These are phyloP conservation scores for Pagrus major DNA, from an alignment of 2,113 vertebrate species.

Conservation along the genomic window DNA sequence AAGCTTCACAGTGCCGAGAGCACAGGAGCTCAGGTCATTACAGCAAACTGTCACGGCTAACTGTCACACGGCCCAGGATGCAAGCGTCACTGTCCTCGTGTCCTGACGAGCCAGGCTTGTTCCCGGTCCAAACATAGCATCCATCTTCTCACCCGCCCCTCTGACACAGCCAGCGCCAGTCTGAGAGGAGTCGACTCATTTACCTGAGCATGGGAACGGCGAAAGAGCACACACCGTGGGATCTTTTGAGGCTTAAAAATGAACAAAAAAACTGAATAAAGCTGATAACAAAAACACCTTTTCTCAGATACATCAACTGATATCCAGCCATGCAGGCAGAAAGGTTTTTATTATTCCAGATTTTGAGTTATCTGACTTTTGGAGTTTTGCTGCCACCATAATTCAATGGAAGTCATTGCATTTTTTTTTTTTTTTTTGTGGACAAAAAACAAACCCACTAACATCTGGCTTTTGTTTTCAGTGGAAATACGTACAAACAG, in stretches of 20 bases:
- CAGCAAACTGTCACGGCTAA: constrained; percentile 75
- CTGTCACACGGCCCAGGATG: constrained; percentile 75
- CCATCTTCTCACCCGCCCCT: constrained; percentile 55
- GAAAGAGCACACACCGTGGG: not conserved
- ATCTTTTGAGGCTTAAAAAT: not conserved
- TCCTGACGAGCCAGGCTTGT: constrained; percentile 68
- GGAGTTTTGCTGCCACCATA: too few relatives aligned
- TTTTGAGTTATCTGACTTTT: too few relatives aligned
- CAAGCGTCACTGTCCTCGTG: constrained; percentile 64
- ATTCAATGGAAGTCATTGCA: too few relatives aligned
- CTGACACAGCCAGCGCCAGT: constrained; percentile 53
- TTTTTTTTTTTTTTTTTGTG: too few relatives aligned
- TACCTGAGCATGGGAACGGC: constrained; percentile 32
- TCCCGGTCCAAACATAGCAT: constrained; percentile 77
- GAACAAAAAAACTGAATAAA: not conserved
- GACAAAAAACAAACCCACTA: too few relatives aligned
- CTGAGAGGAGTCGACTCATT: constrained; percentile 54
- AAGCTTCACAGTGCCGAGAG: constrained; percentile 73
- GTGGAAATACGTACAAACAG: too few relatives aligned
- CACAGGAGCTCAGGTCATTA: constrained; percentile 78
- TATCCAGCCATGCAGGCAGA: not conserved
- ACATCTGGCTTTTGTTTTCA: too few relatives aligned
- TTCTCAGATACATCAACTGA: not conserved
- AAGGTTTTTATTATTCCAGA: too few relatives aligned
- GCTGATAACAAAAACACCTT: not conserved